phyloP scores from a whole-genome alignment of 2,888 invertebrate genomes.

The Drosophila infuscata region DNA sequence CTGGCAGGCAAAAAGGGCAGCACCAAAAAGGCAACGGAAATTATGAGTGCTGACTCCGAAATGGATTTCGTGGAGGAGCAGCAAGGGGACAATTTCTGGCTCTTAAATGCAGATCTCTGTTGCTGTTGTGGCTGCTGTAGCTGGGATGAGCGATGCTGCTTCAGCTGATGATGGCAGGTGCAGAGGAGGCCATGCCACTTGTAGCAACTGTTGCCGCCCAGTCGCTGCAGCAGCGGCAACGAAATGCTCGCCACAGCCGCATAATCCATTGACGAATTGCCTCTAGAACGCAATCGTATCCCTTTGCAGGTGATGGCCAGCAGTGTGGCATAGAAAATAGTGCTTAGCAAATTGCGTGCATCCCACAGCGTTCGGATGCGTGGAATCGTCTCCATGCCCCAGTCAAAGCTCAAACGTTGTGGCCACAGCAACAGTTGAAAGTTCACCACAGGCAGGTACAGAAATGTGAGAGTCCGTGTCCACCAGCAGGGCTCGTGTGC shows the following conservation, averaged over 20 bases:
- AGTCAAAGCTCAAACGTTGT: slow-evolving; percentile 96
- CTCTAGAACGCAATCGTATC: slow-evolving; percentile 25
- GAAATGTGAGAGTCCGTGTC: slow-evolving; percentile 94
- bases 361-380: slow-evolving; percentile 92
- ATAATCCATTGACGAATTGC: slow-evolving; percentile 43
- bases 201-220: slow-evolving; percentile 87
- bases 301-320: slow-evolving; percentile 69
- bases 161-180: slow-evolving; percentile 27
- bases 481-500: slow-evolving; percentile 91
- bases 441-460: slow-evolving; percentile 96
- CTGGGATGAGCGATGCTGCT: slow-evolving; percentile 1
- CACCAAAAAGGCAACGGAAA: slow-evolving; percentile 89
- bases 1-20: slow-evolving; percentile 98
- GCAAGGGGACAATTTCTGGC: background rate
- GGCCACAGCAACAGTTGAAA: slow-evolving; percentile 95
- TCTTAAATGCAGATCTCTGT: background rate
- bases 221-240: slow-evolving; percentile 59
- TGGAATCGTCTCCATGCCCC: slow-evolving; percentile 99
- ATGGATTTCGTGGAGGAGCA: slow-evolving; percentile 40
- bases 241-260: slow-evolving; percentile 54
- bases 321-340: slow-evolving; percentile 90
- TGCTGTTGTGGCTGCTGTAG: background rate
- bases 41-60: slow-evolving; percentile 86
- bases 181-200: slow-evolving; percentile 88
- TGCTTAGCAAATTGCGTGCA: slow-evolving; percentile 90